Evolutionary conservation across 2,797 vertebrate species (phyloP).

Genomic region (Sphaeramia orbicularis): DNA sequence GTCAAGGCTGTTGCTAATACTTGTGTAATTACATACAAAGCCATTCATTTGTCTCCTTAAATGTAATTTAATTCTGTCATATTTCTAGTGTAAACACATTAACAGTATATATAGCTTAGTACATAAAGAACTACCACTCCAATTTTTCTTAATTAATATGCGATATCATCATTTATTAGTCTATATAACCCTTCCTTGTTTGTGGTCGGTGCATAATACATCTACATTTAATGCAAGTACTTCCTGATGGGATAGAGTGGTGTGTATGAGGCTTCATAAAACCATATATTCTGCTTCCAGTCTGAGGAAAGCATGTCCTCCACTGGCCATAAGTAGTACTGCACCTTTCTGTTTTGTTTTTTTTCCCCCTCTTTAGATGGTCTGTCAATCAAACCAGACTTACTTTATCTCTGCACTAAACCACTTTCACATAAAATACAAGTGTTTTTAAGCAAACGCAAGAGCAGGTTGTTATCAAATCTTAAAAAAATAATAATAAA

Average conservation of each 20-base stretch:
- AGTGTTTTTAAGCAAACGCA: background rate
- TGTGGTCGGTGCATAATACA: background rate
- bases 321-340: conserved; percentile 77
- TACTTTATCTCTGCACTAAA: conserved; percentile 10
- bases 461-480: no score
- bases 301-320: conserved; percentile 85
- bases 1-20: no score
- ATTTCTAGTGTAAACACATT: no score
- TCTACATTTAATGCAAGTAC: background rate
- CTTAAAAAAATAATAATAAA: no score
- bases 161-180: background rate
- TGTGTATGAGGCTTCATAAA: conserved; percentile 21
- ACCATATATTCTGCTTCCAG: conserved; percentile 43
- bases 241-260: conserved; percentile 15
- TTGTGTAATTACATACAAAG: no score
- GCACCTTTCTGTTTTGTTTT: conserved; percentile 45
- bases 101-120: no score
- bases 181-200: background rate
- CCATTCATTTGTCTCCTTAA: no score
- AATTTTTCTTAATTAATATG: no score
- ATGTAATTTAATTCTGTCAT: no score
- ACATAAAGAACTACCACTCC: no score
- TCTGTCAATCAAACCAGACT: conserved; percentile 45
- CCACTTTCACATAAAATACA: background rate
- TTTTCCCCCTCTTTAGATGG: background rate